Evolutionary conservation across 2,113 vertebrate species (phyloP).

Genomic region (Eleginops maclovinus): DNA sequence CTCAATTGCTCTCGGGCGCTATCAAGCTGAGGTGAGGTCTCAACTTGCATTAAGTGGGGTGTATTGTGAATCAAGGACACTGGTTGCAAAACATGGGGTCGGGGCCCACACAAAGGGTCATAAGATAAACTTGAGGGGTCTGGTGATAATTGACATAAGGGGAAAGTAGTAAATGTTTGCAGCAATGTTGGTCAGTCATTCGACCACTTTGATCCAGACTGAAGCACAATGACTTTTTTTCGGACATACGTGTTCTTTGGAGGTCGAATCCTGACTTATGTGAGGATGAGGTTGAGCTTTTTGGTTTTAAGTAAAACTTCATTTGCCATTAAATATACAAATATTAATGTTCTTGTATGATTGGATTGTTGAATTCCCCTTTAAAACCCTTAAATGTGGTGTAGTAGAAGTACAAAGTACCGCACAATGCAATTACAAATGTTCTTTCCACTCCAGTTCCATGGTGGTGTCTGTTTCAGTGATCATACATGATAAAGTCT

Average conservation of each 20-base stretch:
- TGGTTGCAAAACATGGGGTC: background rate
- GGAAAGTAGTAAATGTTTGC: background rate
- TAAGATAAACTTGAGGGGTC: background rate
- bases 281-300: background rate
- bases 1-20: conserved; percentile 20
- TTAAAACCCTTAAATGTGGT: background rate
- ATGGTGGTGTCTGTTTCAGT: conserved; percentile 20
- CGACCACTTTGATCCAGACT: background rate
- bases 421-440: conserved; percentile 9
- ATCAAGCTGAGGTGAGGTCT: conserved; percentile 2
- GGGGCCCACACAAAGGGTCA: background rate
- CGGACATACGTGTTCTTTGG: too few species aligned
- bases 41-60: background rate
- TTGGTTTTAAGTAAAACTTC: background rate
- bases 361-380: background rate
- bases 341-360: background rate
- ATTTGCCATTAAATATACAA: background rate
- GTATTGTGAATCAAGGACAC: background rate
- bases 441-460: background rate
- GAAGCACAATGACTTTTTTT: background rate
- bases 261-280: too few species aligned
- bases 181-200: background rate
- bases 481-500: conserved; percentile 35
- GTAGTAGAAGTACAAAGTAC: background rate
- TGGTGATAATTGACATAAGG: background rate